Percentiles rank a stretch among this genome's conserved stretches.
phyloP scores from a whole-genome alignment of 2,888 invertebrate species.

The Ferdinandea cuprea region DNA sequence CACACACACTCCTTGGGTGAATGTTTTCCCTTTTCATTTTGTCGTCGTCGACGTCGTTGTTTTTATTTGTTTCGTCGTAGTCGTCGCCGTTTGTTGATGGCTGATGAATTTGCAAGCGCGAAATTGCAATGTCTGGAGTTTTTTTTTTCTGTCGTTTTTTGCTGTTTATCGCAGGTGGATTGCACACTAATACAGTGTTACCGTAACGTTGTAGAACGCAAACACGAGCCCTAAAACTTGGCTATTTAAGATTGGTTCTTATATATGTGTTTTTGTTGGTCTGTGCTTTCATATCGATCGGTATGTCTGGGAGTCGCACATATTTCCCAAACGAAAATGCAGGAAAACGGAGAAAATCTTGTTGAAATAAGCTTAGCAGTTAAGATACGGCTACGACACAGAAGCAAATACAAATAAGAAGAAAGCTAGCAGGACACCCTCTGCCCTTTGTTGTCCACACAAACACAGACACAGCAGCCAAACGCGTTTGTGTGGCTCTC shows the following conservation, averaged over 20 bases:
- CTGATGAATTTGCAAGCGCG: slow-evolving; percentile 70
- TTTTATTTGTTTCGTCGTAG: slow-evolving; percentile 62
- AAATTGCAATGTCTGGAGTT: slow-evolving; percentile 72
- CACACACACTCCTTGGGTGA: slow-evolving; percentile 26
- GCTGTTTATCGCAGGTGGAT: slow-evolving; percentile 64
- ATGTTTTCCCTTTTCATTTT: slow-evolving; percentile 49
- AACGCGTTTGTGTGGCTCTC: neutral
- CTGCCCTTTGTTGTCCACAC: slow-evolving; percentile 35
- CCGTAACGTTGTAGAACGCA: neutral
- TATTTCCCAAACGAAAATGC: slow-evolving; percentile 60
- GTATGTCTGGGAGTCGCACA: slow-evolving; percentile 63
- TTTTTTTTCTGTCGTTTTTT: slow-evolving; percentile 22
- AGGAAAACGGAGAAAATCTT: slow-evolving; percentile 62
- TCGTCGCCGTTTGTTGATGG: slow-evolving; percentile 51
- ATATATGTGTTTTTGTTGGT: slow-evolving; percentile 17
- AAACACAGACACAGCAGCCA: neutral
- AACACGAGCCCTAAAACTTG: slow-evolving; percentile 51
- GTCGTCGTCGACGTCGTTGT: slow-evolving; percentile 72
- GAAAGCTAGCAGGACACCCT: slow-evolving; percentile 30
- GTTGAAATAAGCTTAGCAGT: slow-evolving; percentile 47
- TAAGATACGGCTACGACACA: slow-evolving; percentile 48
- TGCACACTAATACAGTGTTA: slow-evolving; percentile 61
- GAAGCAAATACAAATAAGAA: slow-evolving; percentile 10
- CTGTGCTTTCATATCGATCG: slow-evolving; percentile 68
- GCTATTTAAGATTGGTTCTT: slow-evolving; percentile 59